phyloP scores from a whole-genome alignment of 2,888 invertebrate genomes.

The Pristionchus exspectatus region DNA sequence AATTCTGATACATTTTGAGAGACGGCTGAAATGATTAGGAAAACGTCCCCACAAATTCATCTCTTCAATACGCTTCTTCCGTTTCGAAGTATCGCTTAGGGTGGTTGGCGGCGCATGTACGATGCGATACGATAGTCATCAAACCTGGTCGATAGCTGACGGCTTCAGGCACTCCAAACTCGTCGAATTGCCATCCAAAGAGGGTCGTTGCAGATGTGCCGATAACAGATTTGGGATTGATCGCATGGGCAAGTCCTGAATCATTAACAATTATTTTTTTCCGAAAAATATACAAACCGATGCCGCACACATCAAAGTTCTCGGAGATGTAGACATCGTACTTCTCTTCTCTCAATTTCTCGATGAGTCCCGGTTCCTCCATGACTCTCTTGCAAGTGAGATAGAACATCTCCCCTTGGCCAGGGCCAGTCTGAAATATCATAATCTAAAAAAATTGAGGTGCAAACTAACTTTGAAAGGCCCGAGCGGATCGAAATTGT shows the following conservation, averaged over 20 bases:
- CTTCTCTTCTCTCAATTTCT: neutral
- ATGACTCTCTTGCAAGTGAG: neutral
- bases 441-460: neutral
- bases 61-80: no score
- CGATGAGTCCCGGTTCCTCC: neutral
- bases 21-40: no score
- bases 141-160: neutral
- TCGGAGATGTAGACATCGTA: constrained; percentile 27
- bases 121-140: neutral
- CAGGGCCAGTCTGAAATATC: neutral
- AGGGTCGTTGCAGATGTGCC: constrained; percentile 8
- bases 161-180: constrained; percentile 30
- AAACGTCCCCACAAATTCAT: no score
- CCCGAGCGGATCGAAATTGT: neutral
- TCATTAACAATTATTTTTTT: neutral
- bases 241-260: neutral
- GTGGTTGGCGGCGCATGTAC: no score
- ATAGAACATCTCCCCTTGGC: constrained; percentile 20
- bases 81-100: no score
- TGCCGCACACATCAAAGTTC: constrained; percentile 18
- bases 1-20: no score
- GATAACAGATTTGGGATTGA: neutral
- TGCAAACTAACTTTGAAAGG: neutral
- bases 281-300: neutral
- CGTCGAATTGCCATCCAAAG: constrained; percentile 18